A percentile compares a stretch with the other conserved stretches of the same genome.
phyloP scores from a whole-genome alignment of 2,113 vertebrate species.

The Neotragus pygmaeus region DNA sequence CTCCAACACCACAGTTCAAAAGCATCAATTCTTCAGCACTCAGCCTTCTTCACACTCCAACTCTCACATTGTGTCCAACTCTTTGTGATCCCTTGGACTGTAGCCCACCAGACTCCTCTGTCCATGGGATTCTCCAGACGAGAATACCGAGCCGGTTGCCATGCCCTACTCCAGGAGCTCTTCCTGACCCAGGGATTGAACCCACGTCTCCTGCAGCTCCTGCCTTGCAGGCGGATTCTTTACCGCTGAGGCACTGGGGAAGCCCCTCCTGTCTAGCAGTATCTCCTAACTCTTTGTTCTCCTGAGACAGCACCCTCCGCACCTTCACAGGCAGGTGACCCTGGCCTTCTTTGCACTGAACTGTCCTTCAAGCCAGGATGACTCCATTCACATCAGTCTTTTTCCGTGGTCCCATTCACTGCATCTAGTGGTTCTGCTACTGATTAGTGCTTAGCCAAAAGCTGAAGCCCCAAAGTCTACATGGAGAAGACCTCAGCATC shows the following conservation, averaged over 20 bases:
- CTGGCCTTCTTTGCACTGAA: neutral
- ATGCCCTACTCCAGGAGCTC: neutral
- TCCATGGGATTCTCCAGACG: neutral
- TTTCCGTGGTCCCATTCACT: neutral
- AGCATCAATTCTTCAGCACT: no score
- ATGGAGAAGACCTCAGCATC: neutral
- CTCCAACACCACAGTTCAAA: no score
- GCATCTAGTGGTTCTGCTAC: neutral
- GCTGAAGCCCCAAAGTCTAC: neutral
- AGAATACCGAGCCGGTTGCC: accelerated
- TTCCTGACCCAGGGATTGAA: neutral
- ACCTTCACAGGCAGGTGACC: neutral
- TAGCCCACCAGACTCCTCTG: neutral
- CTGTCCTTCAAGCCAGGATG: neutral
- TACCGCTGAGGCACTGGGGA: neutral
- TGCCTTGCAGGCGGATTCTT: neutral
- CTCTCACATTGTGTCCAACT: neutral
- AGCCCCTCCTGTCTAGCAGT: neutral
- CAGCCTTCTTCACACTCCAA: no score
- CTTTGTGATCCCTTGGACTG: no score
- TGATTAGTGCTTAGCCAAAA: neutral
- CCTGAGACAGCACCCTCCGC: neutral
- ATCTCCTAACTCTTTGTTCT: neutral
- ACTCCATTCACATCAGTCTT: neutral
- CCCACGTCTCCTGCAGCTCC: neutral